Conservation (phyloP, 2,888 invertebrate species). For the Drosophila conformis region DNA sequence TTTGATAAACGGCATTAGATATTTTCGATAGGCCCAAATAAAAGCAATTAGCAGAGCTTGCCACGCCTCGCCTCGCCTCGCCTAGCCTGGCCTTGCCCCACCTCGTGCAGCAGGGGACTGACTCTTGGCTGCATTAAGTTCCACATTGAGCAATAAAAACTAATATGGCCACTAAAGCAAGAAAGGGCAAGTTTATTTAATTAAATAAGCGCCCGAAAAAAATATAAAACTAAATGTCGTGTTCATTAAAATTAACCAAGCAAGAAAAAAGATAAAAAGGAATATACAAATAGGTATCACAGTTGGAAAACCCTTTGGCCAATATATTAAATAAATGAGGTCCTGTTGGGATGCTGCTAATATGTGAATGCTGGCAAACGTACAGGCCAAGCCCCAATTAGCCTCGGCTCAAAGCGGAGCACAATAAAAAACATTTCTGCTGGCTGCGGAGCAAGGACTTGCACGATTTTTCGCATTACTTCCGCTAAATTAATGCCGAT, state of each 20-base stretch:
- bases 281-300: constrained; percentile 21
- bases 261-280: constrained; percentile 70
- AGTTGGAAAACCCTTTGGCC: constrained; percentile 43
- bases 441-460: constrained; percentile 25
- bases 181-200: constrained; percentile 67
- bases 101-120: neutral
- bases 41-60: constrained; percentile 59
- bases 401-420: constrained; percentile 22
- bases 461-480: constrained; percentile 83
- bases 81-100: neutral
- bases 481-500: constrained; percentile 83
- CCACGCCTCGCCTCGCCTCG: constrained; percentile 29
- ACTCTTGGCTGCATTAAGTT: constrained; percentile 34
- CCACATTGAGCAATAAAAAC: constrained; percentile 68
- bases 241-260: constrained; percentile 68
- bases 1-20: constrained; percentile 55
- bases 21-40: constrained; percentile 52
- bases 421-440: constrained; percentile 22
- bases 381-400: constrained; percentile 46
- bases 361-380: constrained; percentile 12
- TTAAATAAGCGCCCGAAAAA: constrained; percentile 50
- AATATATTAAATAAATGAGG: constrained; percentile 24
- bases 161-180: constrained; percentile 60
- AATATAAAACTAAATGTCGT: constrained; percentile 64
- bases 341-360: constrained; percentile 17